Conservation (phyloP, 2,113 vertebrate genomes). For the Lates calcarifer region DNA sequence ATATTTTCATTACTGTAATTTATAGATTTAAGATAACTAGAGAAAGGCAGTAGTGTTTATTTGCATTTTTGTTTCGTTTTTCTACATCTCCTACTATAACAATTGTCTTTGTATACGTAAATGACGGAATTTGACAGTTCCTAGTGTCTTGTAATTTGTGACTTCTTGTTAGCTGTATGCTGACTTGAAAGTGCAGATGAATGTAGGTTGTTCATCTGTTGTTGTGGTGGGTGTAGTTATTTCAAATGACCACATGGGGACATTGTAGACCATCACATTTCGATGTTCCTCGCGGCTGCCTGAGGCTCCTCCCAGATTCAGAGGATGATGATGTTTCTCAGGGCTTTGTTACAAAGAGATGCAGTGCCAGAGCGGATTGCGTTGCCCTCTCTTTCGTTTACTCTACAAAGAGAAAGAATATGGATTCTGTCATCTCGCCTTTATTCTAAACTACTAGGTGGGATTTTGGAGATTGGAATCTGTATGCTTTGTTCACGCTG, state of each 20-base stretch:
- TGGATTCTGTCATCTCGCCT: background rate
- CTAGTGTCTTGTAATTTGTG: background rate
- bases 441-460: background rate
- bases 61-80: background rate
- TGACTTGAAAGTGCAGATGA: background rate
- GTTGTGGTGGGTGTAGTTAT: conserved; percentile 1
- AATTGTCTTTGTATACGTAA: background rate
- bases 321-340: conserved; percentile 13
- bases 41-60: background rate
- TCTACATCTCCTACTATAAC: background rate
- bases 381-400: too few species aligned
- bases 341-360: conserved; percentile 71
- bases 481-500: background rate
- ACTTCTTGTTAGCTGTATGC: background rate
- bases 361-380: background rate
- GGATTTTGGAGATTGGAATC: background rate
- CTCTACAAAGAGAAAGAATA: background rate
- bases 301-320: conserved; percentile 66
- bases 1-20: background rate
- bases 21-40: background rate
- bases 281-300: background rate
- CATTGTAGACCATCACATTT: conserved; percentile 66
- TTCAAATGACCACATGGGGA: conserved; percentile 64
- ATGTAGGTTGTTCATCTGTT: too few species aligned
- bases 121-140: too few species aligned